These are phyloP conservation scores for Neoarius graeffei DNA, from an alignment of 2,113 vertebrate species.

Conservation along the genomic window DNA sequence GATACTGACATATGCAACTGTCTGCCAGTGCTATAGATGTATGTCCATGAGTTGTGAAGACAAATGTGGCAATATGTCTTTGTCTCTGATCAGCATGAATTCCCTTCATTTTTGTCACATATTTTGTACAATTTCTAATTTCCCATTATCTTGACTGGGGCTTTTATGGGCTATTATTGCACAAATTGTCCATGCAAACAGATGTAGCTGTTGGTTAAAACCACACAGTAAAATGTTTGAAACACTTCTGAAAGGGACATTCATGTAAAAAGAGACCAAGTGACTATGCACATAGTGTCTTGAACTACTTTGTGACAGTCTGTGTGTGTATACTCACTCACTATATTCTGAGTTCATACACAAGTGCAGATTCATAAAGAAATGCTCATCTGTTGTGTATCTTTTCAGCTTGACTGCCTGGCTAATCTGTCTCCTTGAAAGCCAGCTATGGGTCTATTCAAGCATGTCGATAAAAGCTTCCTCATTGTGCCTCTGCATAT, in stretches of 20 bases:
- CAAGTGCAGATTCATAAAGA: not conserved
- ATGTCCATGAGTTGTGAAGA: constrained; percentile 57
- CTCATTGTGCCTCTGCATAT: constrained; percentile 43
- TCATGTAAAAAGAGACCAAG: not conserved
- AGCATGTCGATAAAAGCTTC: constrained; percentile 49
- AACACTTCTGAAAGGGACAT: not conserved
- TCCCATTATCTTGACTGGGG: not conserved
- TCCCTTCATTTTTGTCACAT: constrained; percentile 44
- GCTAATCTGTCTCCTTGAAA: constrained; percentile 58
- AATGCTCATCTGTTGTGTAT: constrained; percentile 34
- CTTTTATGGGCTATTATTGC: constrained; percentile 10
- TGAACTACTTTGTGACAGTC: not conserved
- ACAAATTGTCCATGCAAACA: not conserved
- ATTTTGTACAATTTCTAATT: constrained; percentile 38
- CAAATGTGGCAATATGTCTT: constrained; percentile 51
- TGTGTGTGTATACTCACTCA: not conserved
- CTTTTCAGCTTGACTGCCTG: constrained; percentile 45
- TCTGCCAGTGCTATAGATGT: constrained; percentile 37
- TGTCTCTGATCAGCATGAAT: constrained; percentile 51
- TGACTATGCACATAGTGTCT: not conserved
- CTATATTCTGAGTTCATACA: not conserved
- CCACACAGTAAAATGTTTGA: not conserved
- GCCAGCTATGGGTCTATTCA: constrained; percentile 61
- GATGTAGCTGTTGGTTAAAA: not conserved
- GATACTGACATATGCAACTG: constrained; percentile 43